A percentile compares a stretch with the other conserved stretches of the same genome.
Conservation (phyloP, 2,888 invertebrate genomes). For the Nezara viridula region DNA sequence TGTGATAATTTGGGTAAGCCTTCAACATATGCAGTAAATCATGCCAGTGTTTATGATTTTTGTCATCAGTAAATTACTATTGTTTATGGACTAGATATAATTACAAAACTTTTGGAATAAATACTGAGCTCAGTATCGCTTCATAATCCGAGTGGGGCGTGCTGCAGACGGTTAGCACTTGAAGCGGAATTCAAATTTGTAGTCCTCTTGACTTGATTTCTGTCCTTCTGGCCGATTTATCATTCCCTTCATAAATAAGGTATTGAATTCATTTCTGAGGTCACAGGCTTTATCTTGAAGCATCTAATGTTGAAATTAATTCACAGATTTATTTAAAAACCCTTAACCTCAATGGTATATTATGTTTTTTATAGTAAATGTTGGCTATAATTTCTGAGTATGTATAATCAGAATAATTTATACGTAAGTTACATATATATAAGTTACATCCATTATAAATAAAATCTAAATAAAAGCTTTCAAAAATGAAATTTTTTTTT, state of each 20-base stretch:
- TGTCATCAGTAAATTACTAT: neutral
- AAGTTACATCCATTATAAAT: no score
- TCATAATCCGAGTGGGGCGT: neutral
- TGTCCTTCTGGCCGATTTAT: neutral
- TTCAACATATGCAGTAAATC: no score
- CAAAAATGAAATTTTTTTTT: no score
- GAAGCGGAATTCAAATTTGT: conserved; percentile 11
- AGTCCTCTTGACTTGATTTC: conserved; percentile 17
- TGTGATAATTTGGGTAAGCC: no score
- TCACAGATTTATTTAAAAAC: neutral
- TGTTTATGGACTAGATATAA: neutral
- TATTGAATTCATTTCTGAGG: neutral
- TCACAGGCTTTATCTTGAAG: neutral
- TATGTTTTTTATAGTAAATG: no score
- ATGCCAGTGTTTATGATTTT: neutral
- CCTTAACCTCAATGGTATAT: no score
- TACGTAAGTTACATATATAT: no score
- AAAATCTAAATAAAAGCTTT: no score
- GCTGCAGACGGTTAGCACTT: neutral
- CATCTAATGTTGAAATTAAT: neutral
- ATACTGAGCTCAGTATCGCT: neutral
- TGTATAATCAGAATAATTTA: no score
- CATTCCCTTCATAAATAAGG: conserved; percentile 47
- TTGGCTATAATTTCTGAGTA: no score
- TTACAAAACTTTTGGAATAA: neutral